Evolutionary conservation across 2,888 invertebrate genomes (phyloP), one percentile per base, ranked within the genome.

Genomic region (Acleris literana): DNA sequence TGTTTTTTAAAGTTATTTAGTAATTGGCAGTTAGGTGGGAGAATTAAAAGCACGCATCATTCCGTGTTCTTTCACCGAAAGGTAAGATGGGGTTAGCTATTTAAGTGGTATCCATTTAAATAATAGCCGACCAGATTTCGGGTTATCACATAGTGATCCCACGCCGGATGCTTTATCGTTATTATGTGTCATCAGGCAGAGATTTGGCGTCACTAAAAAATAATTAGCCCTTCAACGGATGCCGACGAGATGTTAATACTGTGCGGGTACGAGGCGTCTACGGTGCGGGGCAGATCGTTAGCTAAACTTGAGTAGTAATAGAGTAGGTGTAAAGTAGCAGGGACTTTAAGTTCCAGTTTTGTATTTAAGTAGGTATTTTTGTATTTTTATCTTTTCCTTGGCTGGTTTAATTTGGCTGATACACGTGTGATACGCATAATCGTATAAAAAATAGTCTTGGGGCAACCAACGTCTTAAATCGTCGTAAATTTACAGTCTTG

Each of bases 101-200:
- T 62, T 62, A 57, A 56, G 25, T 52, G 46, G 62, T 25, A 46
- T 46, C 49, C 39, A 57, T 57, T 66, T 53, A 66, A 66, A 66
- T 66, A 66, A 62, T 65, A 61, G 60, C 61, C 44, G 33, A 55
- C 55, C 20, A 16, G 33, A 59, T 48, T 44, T 22, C 29, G 54
- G 59, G 52, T 61, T 61, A 61, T 39, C 61, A 44, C 61, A 44
- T 70, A 72, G 77, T 73, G 76, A 75, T 80, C 78, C 79, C 78
- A 81, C 74, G 78, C 73, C 73, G 77, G 73, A 77, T 76, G 76
- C 74, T 78, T 81, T 76, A 76, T 80, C 75, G 83, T 82, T 81
- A 87, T 87, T 87, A 87, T 83, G 83, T 87, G 85, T 84, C 87
- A 87, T 89, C 86, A 87, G 74, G 78, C 77, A 77, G 83, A 79